A percentile compares a stretch with the other conserved stretches of the same genome.
phyloP scores from a whole-genome alignment of 2,113 vertebrate species.

The Epinephelus cyanopodus region DNA sequence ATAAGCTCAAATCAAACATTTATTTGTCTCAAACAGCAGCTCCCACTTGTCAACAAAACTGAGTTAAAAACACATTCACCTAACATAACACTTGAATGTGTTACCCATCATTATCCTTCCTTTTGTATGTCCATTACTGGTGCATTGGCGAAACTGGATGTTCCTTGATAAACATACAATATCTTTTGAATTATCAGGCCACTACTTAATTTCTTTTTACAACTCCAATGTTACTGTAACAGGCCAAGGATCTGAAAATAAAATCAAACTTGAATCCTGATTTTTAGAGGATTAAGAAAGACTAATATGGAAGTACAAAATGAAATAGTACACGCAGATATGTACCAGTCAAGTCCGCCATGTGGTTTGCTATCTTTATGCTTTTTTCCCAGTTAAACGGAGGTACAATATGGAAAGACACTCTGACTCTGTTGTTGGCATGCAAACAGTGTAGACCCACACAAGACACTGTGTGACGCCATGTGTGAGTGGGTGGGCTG shows the following conservation, averaged over 20 bases:
- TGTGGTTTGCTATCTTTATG: neutral
- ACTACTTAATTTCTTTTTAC: neutral
- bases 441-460: neutral
- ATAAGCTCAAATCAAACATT: neutral
- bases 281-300: neutral
- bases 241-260: neutral
- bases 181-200: neutral
- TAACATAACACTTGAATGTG: neutral
- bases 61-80: neutral
- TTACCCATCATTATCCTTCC: neutral
- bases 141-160: neutral
- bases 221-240: neutral
- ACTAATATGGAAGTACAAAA: neutral
- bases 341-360: neutral
- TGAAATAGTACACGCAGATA: neutral
- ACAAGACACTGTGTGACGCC: neutral
- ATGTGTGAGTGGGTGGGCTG: constrained; percentile 36
- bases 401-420: neutral
- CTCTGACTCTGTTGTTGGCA: neutral
- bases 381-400: neutral
- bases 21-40: neutral
- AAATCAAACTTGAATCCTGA: neutral
- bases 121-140: neutral
- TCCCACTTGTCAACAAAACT: neutral
- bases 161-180: neutral